phyloP scores from a whole-genome alignment of 2,113 vertebrate genomes.

The Willisornis vidua region DNA sequence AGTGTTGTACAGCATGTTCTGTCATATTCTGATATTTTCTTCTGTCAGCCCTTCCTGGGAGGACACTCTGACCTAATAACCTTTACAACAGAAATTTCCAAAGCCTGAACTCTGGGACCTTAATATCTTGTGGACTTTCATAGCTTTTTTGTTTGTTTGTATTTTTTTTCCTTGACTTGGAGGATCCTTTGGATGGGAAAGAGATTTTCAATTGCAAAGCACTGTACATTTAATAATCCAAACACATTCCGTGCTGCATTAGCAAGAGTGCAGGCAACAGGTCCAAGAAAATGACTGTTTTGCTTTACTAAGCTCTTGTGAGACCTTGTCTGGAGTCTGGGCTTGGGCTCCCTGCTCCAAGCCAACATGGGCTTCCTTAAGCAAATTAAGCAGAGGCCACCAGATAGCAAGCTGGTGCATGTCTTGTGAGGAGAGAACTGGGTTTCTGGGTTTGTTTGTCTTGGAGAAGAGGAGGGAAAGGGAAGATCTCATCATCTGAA shows the following conservation, averaged over 20 bases:
- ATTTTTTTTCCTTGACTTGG: not conserved
- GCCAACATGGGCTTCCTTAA: not conserved
- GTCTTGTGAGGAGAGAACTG: not conserved
- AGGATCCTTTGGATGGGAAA: not conserved
- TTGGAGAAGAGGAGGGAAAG: not conserved
- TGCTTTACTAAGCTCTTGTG: not conserved
- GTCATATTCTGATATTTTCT: not conserved
- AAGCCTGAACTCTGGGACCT: not conserved
- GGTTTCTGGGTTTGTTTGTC: not conserved
- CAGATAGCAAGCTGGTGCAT: not conserved
- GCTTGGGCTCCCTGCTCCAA: not conserved
- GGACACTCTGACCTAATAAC: not conserved
- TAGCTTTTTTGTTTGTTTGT: not conserved
- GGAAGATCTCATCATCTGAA: not conserved
- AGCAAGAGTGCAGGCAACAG: no score
- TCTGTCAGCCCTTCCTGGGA: not conserved
- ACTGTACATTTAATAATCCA: not conserved
- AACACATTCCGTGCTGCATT: rapidly evolving
- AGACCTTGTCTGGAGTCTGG: not conserved
- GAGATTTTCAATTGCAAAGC: not conserved
- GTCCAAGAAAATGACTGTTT: not conserved
- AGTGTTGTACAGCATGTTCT: not conserved
- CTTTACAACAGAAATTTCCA: not conserved
- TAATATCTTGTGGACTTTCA: not conserved
- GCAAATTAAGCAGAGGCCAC: not conserved